phyloP scores from a whole-genome alignment of 2,888 invertebrate genomes.

The Matsumyia berberina region DNA sequence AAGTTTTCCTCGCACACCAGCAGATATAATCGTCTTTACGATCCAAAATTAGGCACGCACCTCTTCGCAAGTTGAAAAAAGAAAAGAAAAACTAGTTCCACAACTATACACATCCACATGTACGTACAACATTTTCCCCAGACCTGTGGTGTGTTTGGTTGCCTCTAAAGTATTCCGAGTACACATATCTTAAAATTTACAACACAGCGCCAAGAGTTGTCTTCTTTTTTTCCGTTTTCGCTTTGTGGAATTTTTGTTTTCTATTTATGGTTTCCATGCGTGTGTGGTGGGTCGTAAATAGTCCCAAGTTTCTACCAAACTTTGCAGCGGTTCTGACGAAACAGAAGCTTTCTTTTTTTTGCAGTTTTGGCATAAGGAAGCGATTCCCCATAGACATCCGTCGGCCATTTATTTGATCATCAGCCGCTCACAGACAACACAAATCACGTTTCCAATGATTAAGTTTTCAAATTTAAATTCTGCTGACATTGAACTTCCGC shows the following conservation, averaged over 20 bases:
- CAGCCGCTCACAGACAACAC: background rate
- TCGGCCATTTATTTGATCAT: background rate
- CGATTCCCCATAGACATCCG: background rate
- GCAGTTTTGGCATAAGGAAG: background rate
- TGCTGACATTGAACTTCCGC: slow-evolving; percentile 69
- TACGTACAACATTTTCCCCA: background rate
- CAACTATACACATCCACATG: too few relatives aligned
- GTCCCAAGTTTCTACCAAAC: slow-evolving; percentile 2
- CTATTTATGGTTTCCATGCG: slow-evolving; percentile 24
- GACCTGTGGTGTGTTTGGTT: background rate
- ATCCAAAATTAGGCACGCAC: slow-evolving; percentile 34
- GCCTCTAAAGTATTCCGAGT: background rate
- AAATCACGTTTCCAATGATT: background rate
- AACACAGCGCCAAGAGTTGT: background rate
- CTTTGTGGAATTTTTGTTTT: slow-evolving; percentile 21
- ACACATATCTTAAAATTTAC: too few relatives aligned
- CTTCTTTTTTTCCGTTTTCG: slow-evolving; percentile 17
- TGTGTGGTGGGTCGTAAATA: slow-evolving; percentile 43
- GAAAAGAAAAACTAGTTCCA: slow-evolving; percentile 36
- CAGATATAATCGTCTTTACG: slow-evolving; percentile 7
- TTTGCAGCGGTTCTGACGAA: background rate
- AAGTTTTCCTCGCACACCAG: background rate
- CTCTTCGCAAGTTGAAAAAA: background rate
- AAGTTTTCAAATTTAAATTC: slow-evolving; percentile 21
- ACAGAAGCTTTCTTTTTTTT: slow-evolving; percentile 18